phyloP scores from a whole-genome alignment of 2,113 vertebrate genomes.

The Vidua macroura region DNA sequence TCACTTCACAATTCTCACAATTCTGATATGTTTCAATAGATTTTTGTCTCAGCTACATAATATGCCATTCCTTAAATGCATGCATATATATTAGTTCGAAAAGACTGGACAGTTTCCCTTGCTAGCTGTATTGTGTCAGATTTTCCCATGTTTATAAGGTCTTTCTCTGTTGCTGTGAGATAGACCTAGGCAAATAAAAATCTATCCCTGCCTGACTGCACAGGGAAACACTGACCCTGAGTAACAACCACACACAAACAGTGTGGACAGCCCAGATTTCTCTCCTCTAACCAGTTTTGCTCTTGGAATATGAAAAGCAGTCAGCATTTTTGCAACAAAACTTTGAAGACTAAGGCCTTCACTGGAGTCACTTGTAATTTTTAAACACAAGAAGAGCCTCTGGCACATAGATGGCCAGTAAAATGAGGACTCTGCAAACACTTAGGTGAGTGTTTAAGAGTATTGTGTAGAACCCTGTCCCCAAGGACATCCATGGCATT shows the following conservation, averaged over 20 bases:
- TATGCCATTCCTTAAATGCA: not conserved
- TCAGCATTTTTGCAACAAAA: not conserved
- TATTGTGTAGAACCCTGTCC: not conserved
- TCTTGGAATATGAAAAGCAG: not conserved
- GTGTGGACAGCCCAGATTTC: not conserved
- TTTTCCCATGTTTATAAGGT: not conserved
- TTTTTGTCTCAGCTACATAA: not conserved
- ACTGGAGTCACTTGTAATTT: not conserved
- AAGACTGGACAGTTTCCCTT: not conserved
- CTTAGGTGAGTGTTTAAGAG: not conserved
- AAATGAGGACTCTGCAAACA: not conserved
- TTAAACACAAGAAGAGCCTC: not conserved
- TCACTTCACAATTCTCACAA: not conserved
- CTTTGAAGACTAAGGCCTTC: not conserved
- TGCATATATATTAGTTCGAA: not conserved
- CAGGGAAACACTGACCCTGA: not conserved
- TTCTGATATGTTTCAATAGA: not conserved
- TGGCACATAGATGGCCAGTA: not conserved
- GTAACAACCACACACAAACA: rapidly evolving
- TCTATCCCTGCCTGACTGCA: not conserved
- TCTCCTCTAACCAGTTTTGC: not conserved
- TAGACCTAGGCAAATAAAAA: constrained; percentile 20
- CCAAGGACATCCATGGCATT: not conserved
- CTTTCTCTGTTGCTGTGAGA: not conserved
- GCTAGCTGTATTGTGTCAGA: not conserved